Percentiles rank a stretch among this genome's conserved stretches.
These are phyloP conservation scores for Diabrotica undecimpunctata DNA, from an alignment of 1,140 invertebrate genomes.

Conservation along the genomic window DNA sequence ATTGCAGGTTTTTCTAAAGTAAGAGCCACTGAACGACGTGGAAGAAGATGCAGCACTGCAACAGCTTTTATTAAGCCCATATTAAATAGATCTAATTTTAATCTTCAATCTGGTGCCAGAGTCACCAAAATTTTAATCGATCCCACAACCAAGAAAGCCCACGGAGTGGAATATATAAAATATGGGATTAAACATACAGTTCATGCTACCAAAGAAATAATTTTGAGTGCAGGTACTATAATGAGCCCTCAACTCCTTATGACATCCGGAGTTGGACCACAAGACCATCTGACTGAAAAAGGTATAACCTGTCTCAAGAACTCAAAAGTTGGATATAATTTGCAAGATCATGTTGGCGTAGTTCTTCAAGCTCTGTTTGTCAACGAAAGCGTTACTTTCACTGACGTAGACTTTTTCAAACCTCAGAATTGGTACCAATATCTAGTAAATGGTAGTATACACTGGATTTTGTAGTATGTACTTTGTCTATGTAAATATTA, in stretches of 20 bases:
- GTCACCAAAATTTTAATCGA: conserved; percentile 67
- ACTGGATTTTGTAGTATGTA: background rate
- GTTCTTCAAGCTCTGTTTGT: conserved; percentile 50
- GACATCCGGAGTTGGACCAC: conserved; percentile 86
- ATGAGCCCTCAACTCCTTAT: conserved; percentile 90
- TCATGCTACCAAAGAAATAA: conserved; percentile 76
- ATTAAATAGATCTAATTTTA: conserved; percentile 62
- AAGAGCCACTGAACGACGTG: conserved; percentile 67
- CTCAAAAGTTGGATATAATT: conserved; percentile 73
- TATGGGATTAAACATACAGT: conserved; percentile 67
- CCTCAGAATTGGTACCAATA: conserved; percentile 69
- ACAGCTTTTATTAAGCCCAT: conserved; percentile 66
- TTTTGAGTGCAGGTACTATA: conserved; percentile 80
- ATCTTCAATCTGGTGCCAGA: conserved; percentile 62
- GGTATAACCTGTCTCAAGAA: conserved; percentile 67
- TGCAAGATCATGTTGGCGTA: conserved; percentile 7
- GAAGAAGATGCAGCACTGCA: conserved; percentile 65
- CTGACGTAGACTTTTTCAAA: conserved; percentile 73
- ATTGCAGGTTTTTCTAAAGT: conserved; percentile 38
- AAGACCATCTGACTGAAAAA: conserved; percentile 66
- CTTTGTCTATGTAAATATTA: too few species aligned
- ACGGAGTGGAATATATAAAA: conserved; percentile 70
- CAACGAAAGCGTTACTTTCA: conserved; percentile 71
- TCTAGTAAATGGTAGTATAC: conserved; percentile 55
- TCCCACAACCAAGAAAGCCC: conserved; percentile 55